Conservation (phyloP, 2,888 invertebrate genomes). For the Callyntrura sp. region DNA sequence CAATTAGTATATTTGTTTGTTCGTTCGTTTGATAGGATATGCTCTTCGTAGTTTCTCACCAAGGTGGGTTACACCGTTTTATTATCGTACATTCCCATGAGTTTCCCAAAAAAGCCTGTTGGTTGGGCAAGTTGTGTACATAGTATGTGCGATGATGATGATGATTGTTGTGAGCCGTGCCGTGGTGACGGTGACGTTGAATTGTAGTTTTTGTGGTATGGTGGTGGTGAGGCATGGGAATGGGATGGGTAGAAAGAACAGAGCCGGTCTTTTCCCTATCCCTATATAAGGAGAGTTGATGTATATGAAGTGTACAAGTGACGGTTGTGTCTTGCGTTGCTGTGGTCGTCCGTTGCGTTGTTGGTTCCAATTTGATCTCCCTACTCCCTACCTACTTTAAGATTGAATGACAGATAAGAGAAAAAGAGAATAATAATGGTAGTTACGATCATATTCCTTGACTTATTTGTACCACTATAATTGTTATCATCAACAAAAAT, state of each 20-base stretch:
- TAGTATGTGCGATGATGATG: conserved; percentile 28
- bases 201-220: not conserved
- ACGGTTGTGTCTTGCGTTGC: conserved; percentile 51
- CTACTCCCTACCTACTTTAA: not conserved
- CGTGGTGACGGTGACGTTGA: not conserved
- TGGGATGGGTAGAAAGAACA: conserved; percentile 24
- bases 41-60: too few species aligned
- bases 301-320: conserved; percentile 56
- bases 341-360: conserved; percentile 8
- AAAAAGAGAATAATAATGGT: conserved; percentile 28
- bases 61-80: conserved; percentile 21
- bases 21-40: too few species aligned
- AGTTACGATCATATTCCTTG: not conserved
- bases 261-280: conserved; percentile 57
- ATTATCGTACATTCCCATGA: conserved; percentile 60
- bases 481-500: conserved; percentile 17
- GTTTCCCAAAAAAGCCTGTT: conserved; percentile 64
- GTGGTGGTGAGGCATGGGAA: conserved; percentile 48
- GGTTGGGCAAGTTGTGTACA: conserved; percentile 36
- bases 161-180: conserved; percentile 6
- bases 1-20: too few species aligned
- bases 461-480: conserved; percentile 55
- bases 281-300: conserved; percentile 59
- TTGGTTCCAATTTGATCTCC: conserved; percentile 51
- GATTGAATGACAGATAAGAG: conserved; percentile 56